Percentiles rank a stretch among this genome's conserved stretches.
phyloP scores from a whole-genome alignment of 2,797 vertebrate genomes.

The Hydrolagus colliei region DNA sequence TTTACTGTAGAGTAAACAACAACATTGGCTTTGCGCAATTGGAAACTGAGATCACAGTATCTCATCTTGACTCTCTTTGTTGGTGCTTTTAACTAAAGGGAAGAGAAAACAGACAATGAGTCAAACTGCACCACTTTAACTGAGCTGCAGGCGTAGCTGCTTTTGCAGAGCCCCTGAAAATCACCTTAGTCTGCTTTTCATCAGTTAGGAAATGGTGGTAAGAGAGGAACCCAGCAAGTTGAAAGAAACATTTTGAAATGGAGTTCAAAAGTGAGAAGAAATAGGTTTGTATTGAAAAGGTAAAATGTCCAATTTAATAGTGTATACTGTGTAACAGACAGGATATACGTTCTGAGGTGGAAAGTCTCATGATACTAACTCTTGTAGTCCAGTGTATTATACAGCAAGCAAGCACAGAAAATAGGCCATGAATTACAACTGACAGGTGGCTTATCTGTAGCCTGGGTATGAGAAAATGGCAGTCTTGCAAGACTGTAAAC shows the following conservation, averaged over 20 bases:
- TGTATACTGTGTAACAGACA: neutral
- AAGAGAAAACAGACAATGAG: neutral
- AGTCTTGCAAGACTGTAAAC: neutral
- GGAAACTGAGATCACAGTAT: neutral
- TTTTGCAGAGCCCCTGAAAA: neutral
- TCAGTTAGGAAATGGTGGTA: neutral
- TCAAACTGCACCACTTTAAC: neutral
- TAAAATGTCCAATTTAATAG: neutral
- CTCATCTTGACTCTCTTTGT: neutral
- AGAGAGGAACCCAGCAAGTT: neutral
- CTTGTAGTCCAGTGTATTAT: slow-evolving; percentile 8
- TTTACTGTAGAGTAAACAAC: too few species aligned
- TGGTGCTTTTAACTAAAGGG: neutral
- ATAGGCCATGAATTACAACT: slow-evolving; percentile 19
- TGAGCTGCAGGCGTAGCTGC: neutral
- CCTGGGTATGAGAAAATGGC: neutral
- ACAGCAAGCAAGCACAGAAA: neutral
- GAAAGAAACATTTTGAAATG: neutral
- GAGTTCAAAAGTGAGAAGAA: neutral
- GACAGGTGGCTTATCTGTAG: slow-evolving; percentile 7
- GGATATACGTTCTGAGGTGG: neutral
- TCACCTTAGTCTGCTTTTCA: neutral
- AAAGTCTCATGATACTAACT: slow-evolving; percentile 14
- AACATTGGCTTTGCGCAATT: too few species aligned
- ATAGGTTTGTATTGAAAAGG: neutral